A percentile compares a stretch with the other conserved stretches of the same genome.
These are phyloP conservation scores for Sitophilus oryzae DNA, from an alignment of 1,140 invertebrate species.

Conservation along the genomic window DNA sequence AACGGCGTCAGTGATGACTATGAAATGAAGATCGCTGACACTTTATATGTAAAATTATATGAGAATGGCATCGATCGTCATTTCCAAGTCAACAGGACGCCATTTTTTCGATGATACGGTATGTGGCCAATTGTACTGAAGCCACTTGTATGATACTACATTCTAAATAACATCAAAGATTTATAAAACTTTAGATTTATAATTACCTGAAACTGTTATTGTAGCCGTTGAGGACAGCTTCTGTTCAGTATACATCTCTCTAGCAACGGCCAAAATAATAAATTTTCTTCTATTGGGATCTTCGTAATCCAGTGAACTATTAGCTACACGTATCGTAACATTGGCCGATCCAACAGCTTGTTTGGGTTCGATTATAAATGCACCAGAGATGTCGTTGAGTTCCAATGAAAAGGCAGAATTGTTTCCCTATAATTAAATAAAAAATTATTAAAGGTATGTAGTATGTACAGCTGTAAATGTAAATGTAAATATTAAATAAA, in stretches of 20 bases:
- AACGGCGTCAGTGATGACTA: too few species aligned
- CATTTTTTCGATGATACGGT: too few species aligned
- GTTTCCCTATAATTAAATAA: slow-evolving; percentile 55
- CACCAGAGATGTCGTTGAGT: slow-evolving; percentile 71
- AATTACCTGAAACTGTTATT: slow-evolving; percentile 58
- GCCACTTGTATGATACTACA: too few species aligned
- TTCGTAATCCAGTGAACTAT: slow-evolving; percentile 79
- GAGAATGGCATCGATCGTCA: too few species aligned
- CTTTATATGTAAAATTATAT: too few species aligned
- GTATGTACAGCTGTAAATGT: too few species aligned
- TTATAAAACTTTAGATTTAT: too few species aligned
- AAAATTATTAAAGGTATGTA: background rate
- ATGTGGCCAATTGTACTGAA: too few species aligned
- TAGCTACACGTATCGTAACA: slow-evolving; percentile 74
- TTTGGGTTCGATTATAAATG: slow-evolving; percentile 77
- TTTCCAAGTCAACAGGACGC: too few species aligned
- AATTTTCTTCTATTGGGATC: slow-evolving; percentile 90
- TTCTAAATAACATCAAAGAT: too few species aligned
- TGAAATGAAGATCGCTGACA: too few species aligned
- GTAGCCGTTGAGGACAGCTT: slow-evolving; percentile 79
- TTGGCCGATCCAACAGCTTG: slow-evolving; percentile 71
- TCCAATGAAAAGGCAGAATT: slow-evolving; percentile 75
- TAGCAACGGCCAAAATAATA: slow-evolving; percentile 78
- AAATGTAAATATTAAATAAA: too few species aligned
- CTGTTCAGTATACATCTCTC: slow-evolving; percentile 70